A percentile compares a stretch with the other conserved stretches of the same genome.
Evolutionary conservation across 2,797 vertebrate species (phyloP).

Genomic region (Pseudopleuronectes americanus): DNA sequence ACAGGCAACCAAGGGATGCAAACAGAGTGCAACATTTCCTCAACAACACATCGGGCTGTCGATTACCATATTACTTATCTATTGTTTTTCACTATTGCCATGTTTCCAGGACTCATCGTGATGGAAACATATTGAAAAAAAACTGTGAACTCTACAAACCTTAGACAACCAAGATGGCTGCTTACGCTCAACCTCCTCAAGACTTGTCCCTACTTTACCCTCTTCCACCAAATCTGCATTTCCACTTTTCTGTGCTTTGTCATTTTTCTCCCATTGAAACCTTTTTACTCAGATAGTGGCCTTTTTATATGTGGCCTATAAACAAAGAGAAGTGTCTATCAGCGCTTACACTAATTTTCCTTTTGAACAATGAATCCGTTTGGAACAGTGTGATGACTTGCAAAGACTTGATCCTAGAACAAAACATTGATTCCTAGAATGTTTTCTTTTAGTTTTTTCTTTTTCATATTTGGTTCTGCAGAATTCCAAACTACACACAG

Average conservation of each 20-base stretch:
- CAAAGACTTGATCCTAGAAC: conserved; percentile 79
- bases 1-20: conserved; percentile 78
- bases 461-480: conserved; percentile 70
- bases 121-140: conserved; percentile 61
- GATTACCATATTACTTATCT: conserved; percentile 57
- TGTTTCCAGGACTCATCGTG: conserved; percentile 80
- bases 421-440: conserved; percentile 77
- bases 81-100: conserved; percentile 71
- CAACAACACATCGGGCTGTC: conserved; percentile 69
- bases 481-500: conserved; percentile 83
- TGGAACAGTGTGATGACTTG: conserved; percentile 69
- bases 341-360: conserved; percentile 67
- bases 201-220: conserved; percentile 36
- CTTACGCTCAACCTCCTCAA: conserved; percentile 72
- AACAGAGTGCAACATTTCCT: conserved; percentile 68
- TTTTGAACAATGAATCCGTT: conserved; percentile 78
- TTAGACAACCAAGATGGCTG: conserved; percentile 85
- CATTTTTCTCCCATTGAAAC: conserved; percentile 64
- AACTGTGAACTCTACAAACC: conserved; percentile 86
- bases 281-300: conserved; percentile 83
- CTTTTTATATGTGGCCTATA: conserved; percentile 83
- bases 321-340: conserved; percentile 79
- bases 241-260: conserved; percentile 65
- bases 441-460: conserved; percentile 37
- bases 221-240: conserved; percentile 58